Base-by-base conservation (phyloP, 1,140 invertebrate genomes). In the Brachionus calyciflorus region DNA sequence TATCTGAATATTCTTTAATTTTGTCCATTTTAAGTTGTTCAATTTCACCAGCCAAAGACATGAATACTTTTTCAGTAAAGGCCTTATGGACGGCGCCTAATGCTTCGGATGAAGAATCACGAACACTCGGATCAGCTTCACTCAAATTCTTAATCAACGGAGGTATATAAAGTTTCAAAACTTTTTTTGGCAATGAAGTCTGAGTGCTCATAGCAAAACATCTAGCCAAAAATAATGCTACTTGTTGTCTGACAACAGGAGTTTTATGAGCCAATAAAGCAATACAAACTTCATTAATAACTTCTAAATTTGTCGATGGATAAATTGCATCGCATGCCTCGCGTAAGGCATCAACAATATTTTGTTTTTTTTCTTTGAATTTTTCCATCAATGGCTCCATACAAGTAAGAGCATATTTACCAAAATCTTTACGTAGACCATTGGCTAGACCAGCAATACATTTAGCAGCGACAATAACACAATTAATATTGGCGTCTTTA, bases 291-390 rank as follows among this genome's bases (percentile, higher is more conserved):
- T 98, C 94, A 79, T 91, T 88, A 80, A 98, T 91, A 0, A 89
- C 86, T 86, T 98, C 96, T 4, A 98, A 86, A 76, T 87, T 91
- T 33, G 91, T 92, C 90, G 90, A 89, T 10, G 88, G 85, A 85
- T 90, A 96, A 77, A 93, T 89, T 7, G 92, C 92, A 87, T 99
- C 96, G 37, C 93, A 91, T n/a, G 93, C 92, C 79, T 98, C 94
- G 41, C 92, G 85, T 17, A 98, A 85, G 1, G 91, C 89, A 37
- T 87, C 81, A 0, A 98, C 93, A 55, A 97, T 94, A 83, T 90
- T 93, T 41, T 89, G 87, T 81, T 99, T 99, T 86, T 97, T 98
- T 84, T 99, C 96, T 81, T 95, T 96, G 81, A 99, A 98, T 86
- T 98, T 98, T 80, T 97, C 94, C 7, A 98, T 83, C 24, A 95